A percentile compares a stretch with the other conserved stretches of the same genome.
Evolutionary conservation across 2,797 vertebrate species (phyloP).

Genomic region (Carduelis carduelis): DNA sequence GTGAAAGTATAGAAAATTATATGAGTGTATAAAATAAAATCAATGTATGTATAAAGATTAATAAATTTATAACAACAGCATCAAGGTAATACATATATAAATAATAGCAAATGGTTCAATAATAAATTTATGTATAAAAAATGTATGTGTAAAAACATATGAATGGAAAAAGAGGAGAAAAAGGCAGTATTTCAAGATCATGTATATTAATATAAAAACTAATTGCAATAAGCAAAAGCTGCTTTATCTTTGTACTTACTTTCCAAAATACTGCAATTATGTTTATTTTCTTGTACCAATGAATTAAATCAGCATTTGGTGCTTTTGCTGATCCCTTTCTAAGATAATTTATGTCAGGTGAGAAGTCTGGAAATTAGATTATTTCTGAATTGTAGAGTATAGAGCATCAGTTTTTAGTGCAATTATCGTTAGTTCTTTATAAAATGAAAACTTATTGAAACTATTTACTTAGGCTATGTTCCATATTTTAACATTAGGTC

Average conservation of each 20-base stretch:
- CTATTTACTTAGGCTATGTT: background rate
- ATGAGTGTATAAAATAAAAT: background rate
- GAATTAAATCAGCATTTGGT: background rate
- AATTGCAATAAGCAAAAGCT: background rate
- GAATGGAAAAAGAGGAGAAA: background rate
- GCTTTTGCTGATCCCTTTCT: background rate
- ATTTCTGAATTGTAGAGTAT: background rate
- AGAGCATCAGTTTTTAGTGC: background rate
- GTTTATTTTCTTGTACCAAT: background rate
- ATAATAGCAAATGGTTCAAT: background rate
- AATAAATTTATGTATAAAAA: background rate
- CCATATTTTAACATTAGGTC: background rate
- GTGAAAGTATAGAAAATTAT: background rate
- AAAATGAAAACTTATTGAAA: background rate
- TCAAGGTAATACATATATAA: background rate
- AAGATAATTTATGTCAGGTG: background rate
- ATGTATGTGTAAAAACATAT: background rate
- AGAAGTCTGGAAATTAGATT: background rate
- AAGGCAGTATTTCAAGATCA: background rate
- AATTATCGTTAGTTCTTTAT: background rate
- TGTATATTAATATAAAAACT: background rate
- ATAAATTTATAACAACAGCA: background rate
- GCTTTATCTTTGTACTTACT: background rate
- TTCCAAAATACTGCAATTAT: background rate
- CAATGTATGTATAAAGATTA: background rate